phyloP scores from a whole-genome alignment of 2,797 vertebrate genomes.

The Loris lydekkerianus region DNA sequence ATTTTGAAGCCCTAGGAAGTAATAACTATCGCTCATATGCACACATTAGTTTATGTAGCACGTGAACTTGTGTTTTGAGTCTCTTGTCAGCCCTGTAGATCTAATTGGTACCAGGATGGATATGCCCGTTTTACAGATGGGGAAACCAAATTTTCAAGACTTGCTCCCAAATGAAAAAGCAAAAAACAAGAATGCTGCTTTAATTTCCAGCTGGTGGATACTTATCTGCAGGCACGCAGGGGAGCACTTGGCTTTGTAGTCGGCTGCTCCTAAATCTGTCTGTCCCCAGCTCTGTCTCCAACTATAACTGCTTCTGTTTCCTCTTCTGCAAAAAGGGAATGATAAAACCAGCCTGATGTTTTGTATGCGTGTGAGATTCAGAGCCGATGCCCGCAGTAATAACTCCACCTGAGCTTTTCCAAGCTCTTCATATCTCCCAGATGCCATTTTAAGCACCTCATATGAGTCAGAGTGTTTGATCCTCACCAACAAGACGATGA shows the following conservation, averaged over 20 bases:
- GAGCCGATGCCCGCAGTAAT: neutral
- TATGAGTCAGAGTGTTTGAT: neutral
- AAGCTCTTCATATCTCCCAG: too few species aligned
- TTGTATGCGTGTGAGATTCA: neutral
- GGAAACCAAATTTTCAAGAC: neutral
- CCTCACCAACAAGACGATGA: neutral
- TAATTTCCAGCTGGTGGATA: neutral
- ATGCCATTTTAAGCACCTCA: neutral
- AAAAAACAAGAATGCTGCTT: neutral
- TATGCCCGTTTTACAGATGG: neutral
- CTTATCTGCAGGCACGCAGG: neutral
- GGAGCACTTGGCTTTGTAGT: neutral
- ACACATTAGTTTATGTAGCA: neutral
- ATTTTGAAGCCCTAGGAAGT: neutral
- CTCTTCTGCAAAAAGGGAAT: neutral
- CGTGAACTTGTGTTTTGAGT: neutral
- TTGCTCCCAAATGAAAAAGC: neutral
- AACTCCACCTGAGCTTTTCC: neutral
- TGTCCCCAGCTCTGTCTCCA: neutral
- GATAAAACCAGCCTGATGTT: neutral
- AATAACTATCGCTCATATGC: too few species aligned
- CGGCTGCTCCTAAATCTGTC: neutral
- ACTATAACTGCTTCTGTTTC: neutral
- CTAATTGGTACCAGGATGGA: neutral
- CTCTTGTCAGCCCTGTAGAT: neutral